A percentile compares a stretch with the other conserved stretches of the same genome.
Evolutionary conservation across 2,888 invertebrate species (phyloP).

Genomic region (Homarus gammarus): DNA sequence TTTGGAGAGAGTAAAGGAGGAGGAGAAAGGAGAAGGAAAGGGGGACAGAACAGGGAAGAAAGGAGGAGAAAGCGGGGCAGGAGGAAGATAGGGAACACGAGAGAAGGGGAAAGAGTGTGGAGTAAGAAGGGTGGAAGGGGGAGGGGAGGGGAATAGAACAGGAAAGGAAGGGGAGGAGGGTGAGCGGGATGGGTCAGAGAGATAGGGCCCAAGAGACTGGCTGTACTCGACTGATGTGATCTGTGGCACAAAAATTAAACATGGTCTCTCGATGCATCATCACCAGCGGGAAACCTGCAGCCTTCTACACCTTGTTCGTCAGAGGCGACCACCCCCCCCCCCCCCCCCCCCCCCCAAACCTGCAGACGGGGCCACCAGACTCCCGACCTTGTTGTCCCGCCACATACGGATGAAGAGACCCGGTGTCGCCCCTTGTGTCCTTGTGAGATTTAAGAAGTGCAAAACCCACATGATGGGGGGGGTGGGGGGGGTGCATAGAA

Average conservation of each 20-base stretch:
- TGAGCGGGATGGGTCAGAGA: neutral
- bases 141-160: neutral
- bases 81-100: neutral
- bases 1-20: neutral
- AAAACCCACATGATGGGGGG: neutral
- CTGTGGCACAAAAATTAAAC: constrained; percentile 15
- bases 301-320: too few species aligned
- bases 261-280: neutral
- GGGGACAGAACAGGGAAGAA: neutral
- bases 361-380: too few species aligned
- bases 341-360: too few species aligned
- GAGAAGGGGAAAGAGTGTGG: neutral
- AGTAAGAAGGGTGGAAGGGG: neutral
- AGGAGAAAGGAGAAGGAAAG: neutral
- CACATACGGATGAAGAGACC: too few species aligned
- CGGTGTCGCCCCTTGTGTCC: too few species aligned
- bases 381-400: too few species aligned
- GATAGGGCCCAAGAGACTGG: neutral
- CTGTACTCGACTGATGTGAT: constrained; percentile 6
- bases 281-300: too few species aligned
- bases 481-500: neutral
- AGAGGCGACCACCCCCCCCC: neutral
- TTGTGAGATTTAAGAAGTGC: neutral
- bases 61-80: neutral
- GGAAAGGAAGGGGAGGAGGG: neutral